phyloP scores from a whole-genome alignment of 1,140 invertebrate species.

The Diuraphis noxia region DNA sequence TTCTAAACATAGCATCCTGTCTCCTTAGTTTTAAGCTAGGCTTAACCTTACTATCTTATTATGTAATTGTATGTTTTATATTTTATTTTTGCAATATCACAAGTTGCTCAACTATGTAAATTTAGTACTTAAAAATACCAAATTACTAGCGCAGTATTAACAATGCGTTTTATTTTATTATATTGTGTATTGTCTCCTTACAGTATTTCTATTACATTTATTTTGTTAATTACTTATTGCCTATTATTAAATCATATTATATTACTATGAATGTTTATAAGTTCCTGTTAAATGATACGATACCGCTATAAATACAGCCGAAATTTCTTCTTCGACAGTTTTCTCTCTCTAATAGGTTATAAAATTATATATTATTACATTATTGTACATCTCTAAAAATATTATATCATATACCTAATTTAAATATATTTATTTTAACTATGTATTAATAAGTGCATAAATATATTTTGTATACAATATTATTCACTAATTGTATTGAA shows the following conservation, averaged over 20 bases:
- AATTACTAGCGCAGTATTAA: not conserved
- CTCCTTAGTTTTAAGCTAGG: not conserved
- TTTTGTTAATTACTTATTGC: not conserved
- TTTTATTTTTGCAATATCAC: not conserved
- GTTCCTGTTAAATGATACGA: slow-evolving; percentile 26
- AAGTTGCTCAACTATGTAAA: not conserved
- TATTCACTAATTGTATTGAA: not conserved
- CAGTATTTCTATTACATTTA: slow-evolving; percentile 7
- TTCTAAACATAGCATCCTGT: not conserved
- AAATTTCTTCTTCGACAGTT: slow-evolving; percentile 5
- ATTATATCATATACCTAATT: not conserved
- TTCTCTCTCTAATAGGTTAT: not conserved
- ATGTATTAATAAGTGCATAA: not conserved
- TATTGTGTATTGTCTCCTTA: not conserved
- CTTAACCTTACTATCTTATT: not conserved
- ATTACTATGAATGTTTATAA: slow-evolving; percentile 17
- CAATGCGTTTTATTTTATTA: slow-evolving; percentile 16
- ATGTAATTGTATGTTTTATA: not conserved
- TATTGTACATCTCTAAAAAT: not conserved
- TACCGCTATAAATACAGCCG: not conserved
- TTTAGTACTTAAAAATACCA: not conserved
- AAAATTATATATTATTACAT: not conserved
- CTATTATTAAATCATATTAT: slow-evolving; percentile 3
- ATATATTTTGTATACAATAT: not conserved
- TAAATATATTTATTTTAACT: not conserved